A percentile compares a stretch with the other conserved stretches of the same genome.
These are phyloP conservation scores for Oedothorax gibbosus DNA, from an alignment of 1,140 invertebrate species.

Conservation along the genomic window DNA sequence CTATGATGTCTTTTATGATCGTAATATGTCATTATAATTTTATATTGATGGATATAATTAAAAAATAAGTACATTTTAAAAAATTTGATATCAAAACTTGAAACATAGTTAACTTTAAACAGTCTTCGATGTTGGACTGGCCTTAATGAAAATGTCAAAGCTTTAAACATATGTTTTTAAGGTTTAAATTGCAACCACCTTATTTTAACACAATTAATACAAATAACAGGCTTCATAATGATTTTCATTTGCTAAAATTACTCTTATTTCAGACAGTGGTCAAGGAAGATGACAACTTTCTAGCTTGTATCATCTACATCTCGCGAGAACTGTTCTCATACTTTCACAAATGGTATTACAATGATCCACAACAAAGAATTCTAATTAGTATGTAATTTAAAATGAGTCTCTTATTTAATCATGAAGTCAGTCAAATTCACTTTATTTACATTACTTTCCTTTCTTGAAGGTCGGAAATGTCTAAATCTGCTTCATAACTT, in stretches of 20 bases:
- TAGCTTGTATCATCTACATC: conserved; percentile 67
- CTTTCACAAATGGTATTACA: conserved; percentile 69
- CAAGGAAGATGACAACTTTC: conserved; percentile 65
- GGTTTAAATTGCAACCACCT: no score
- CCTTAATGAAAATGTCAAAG: no score
- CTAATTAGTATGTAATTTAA: conserved; percentile 37
- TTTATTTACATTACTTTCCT: not conserved
- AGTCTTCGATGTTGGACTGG: no score
- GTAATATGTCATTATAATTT: no score
- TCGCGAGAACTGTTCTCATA: conserved; percentile 69
- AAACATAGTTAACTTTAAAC: no score
- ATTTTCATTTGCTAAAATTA: not conserved
- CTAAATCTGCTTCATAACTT: conserved; percentile 68
- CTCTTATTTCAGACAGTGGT: conserved; percentile 64
- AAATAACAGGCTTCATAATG: no score
- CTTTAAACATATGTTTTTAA: no score
- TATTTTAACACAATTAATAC: no score
- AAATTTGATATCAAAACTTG: no score
- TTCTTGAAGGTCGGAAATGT: conserved; percentile 65
- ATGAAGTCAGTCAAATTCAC: not conserved
- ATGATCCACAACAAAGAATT: conserved; percentile 57
- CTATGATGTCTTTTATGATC: no score
- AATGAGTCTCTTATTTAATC: not conserved
- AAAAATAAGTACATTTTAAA: no score
- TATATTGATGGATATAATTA: no score